Evolutionary conservation across 2,113 vertebrate species (phyloP).

Genomic region (Hyperopisus bebe): DNA sequence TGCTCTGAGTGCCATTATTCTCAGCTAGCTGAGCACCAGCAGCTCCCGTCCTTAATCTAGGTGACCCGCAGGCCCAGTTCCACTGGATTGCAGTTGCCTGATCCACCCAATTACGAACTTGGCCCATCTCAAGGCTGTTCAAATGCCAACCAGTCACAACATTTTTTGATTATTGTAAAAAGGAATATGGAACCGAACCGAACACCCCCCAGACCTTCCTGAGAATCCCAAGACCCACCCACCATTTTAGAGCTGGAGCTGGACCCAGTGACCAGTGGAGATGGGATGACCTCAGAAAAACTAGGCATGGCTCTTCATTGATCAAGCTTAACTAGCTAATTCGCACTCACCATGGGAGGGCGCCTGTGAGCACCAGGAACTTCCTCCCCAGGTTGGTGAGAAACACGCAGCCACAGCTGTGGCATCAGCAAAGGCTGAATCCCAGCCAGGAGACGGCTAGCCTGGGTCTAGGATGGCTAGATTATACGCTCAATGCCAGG

Average conservation of each 20-base stretch:
- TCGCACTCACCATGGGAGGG: not conserved
- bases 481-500: constrained; percentile 10
- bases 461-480: not conserved
- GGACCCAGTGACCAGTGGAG: not conserved
- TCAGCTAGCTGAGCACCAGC: not conserved
- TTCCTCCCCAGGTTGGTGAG: not conserved
- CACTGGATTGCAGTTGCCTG: not conserved
- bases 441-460: not conserved
- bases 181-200: not conserved
- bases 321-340: not conserved
- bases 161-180: not conserved
- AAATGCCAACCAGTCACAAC: not conserved
- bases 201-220: not conserved
- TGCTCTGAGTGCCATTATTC: not conserved
- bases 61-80: not conserved
- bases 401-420: constrained; percentile 8
- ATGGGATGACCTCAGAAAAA: not conserved
- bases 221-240: not conserved
- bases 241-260: not conserved
- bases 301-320: not conserved
- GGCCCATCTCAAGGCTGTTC: not conserved
- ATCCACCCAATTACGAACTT: not conserved
- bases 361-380: not conserved
- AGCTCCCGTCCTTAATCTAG: not conserved
- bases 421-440: not conserved